phyloP scores from a whole-genome alignment of 2,888 invertebrate genomes.

The Coleophora deauratella region DNA sequence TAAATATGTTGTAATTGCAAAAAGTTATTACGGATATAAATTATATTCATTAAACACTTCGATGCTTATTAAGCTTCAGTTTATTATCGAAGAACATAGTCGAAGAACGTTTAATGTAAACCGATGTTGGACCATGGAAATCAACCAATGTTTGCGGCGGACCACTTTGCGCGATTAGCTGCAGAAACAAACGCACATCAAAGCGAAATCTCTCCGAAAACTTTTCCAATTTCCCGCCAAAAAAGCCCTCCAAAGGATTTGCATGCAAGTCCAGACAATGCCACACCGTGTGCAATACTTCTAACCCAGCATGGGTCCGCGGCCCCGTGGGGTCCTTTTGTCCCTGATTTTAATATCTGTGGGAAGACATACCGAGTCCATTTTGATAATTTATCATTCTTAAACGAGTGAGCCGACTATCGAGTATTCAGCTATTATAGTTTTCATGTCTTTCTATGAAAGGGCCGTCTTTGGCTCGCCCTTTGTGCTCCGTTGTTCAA shows the following conservation, averaged over 20 bases:
- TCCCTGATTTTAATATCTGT: constrained; percentile 69
- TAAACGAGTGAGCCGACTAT: constrained; percentile 64
- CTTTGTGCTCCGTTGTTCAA: constrained; percentile 46
- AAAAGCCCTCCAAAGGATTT: constrained; percentile 61
- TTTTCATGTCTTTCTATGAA: constrained; percentile 35
- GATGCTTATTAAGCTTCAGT: too few species aligned
- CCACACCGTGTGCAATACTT: constrained; percentile 8
- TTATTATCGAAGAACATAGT: too few species aligned
- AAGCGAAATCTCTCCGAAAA: constrained; percentile 40
- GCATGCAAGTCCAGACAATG: constrained; percentile 38
- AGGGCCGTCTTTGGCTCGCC: constrained; percentile 43
- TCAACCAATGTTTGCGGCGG: too few species aligned
- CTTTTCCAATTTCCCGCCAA: constrained; percentile 68
- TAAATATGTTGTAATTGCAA: too few species aligned
- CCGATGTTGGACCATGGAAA: too few species aligned
- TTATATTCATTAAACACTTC: too few species aligned
- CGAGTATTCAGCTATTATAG: constrained; percentile 45
- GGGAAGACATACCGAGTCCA: constrained; percentile 72
- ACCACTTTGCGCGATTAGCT: constrained; percentile 26
- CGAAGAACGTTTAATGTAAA: too few species aligned
- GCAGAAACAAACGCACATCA: constrained; percentile 49
- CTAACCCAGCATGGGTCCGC: constrained; percentile 63
- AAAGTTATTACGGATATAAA: too few species aligned
- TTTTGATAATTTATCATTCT: constrained; percentile 73
- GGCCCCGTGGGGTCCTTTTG: constrained; percentile 57